A percentile compares a stretch with the other conserved stretches of the same genome.
Conservation (phyloP, 1,140 invertebrate species). For the Drosophila watanabei region DNA sequence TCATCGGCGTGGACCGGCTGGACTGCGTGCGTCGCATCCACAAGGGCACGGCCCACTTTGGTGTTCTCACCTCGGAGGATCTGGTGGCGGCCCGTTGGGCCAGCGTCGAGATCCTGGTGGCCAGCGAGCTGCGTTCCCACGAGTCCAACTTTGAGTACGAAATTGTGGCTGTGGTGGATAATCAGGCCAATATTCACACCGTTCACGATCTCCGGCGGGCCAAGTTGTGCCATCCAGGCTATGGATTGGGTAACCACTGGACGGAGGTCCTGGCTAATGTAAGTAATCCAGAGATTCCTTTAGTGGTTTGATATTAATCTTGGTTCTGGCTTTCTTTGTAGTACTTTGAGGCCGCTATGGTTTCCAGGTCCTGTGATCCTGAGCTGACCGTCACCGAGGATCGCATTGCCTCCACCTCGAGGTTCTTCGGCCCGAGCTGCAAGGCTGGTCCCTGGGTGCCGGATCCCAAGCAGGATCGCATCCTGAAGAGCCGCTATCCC, state of each 20-base stretch:
- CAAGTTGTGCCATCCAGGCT: constrained; percentile 91
- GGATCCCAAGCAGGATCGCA: constrained; percentile 88
- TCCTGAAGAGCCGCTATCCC: constrained; percentile 90
- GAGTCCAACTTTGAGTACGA: constrained; percentile 88
- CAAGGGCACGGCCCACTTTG: constrained; percentile 92
- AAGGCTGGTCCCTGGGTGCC: constrained; percentile 93
- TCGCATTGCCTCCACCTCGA: constrained; percentile 89
- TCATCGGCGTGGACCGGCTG: constrained; percentile 90
- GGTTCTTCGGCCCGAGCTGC: constrained; percentile 91
- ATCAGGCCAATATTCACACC: constrained; percentile 86
- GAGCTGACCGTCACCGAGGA: constrained; percentile 90
- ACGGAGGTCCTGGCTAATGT: constrained; percentile 89
- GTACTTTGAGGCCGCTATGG: constrained; percentile 91
- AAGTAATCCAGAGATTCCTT: constrained; percentile 64
- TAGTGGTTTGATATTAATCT: background rate
- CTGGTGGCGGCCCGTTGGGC: constrained; percentile 90
- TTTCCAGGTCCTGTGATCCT: constrained; percentile 89
- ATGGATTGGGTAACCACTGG: constrained; percentile 89
- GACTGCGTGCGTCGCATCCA: constrained; percentile 92
- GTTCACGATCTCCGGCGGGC: constrained; percentile 88
- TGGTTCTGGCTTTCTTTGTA: constrained; percentile 67
- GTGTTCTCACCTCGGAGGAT: constrained; percentile 93
- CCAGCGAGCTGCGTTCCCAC: constrained; percentile 89
- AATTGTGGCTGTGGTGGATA: constrained; percentile 90
- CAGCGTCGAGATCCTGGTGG: constrained; percentile 89